Conservation (phyloP, 1,140 invertebrate genomes). For the Zaprionus nigranus region DNA sequence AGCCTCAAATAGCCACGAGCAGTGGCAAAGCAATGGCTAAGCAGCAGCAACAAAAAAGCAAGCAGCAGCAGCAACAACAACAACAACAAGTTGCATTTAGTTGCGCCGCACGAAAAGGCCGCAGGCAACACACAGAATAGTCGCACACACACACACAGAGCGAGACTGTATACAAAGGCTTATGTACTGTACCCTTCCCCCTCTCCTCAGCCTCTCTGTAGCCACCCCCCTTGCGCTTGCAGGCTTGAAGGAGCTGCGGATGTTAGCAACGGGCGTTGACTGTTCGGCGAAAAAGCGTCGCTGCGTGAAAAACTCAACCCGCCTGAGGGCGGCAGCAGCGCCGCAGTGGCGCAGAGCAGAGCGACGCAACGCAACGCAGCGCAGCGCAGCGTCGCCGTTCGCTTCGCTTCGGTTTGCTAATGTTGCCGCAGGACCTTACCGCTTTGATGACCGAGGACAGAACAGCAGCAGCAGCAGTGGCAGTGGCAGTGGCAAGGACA, state of each 20-base stretch:
- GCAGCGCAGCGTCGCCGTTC: constrained; percentile 34
- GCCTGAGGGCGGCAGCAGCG: constrained; percentile 40
- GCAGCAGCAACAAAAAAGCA: constrained; percentile 48
- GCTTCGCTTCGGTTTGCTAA: constrained; percentile 78
- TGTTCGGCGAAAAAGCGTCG: constrained; percentile 74
- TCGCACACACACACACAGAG: constrained; percentile 29
- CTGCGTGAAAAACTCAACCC: constrained; percentile 70
- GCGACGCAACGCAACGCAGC: not conserved
- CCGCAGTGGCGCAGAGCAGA: constrained; percentile 3
- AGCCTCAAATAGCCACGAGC: constrained; percentile 68
- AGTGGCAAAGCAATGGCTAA: constrained; percentile 72
- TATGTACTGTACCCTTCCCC: constrained; percentile 51
- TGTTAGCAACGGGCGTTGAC: constrained; percentile 52
- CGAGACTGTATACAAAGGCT: constrained; percentile 62
- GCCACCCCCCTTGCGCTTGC: constrained; percentile 22
- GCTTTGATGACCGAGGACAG: constrained; percentile 74
- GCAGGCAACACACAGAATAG: constrained; percentile 39
- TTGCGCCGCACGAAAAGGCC: constrained; percentile 69
- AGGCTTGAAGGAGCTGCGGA: constrained; percentile 73
- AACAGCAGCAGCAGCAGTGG: not conserved
- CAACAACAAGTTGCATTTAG: constrained; percentile 78
- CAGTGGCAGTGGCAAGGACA: constrained; percentile 38
- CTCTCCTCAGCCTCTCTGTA: not conserved
- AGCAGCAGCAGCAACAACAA: constrained; percentile 36
- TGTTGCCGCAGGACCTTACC: constrained; percentile 75